Percentiles rank a stretch among this genome's conserved stretches.
These are phyloP conservation scores for Steatocranus sp. DNA, from an alignment of 2,797 vertebrate genomes.

Conservation along the genomic window DNA sequence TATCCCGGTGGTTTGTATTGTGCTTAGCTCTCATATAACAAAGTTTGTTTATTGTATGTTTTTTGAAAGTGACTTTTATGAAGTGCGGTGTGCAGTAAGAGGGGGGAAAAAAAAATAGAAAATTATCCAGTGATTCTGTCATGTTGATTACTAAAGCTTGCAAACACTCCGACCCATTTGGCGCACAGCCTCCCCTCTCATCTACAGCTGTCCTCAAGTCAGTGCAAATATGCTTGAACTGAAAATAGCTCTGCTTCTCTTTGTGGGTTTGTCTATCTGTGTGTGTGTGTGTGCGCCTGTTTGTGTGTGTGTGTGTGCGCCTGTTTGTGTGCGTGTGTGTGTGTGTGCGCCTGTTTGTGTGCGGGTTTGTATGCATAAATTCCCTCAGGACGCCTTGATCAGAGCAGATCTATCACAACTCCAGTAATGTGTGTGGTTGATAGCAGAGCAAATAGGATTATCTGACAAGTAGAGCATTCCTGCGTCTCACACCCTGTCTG, in stretches of 20 bases:
- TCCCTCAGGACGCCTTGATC: conserved; percentile 56
- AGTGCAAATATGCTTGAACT: conserved; percentile 30
- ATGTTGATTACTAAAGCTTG: conserved; percentile 31
- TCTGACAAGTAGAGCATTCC: conserved; percentile 58
- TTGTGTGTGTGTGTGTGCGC: background rate
- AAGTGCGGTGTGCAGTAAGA: background rate
- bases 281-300: background rate
- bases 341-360: background rate
- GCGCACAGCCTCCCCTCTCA: conserved; percentile 15
- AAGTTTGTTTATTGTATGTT: background rate
- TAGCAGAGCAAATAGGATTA: conserved; percentile 64
- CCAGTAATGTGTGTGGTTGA: conserved; percentile 57
- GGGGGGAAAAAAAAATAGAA: background rate
- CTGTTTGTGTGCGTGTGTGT: background rate
- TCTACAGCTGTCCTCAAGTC: conserved; percentile 28
- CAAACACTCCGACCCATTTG: conserved; percentile 35
- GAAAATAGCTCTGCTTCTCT: conserved; percentile 32
- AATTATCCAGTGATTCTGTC: conserved; percentile 19
- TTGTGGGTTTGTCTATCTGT: background rate
- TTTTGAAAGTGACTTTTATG: conserved; percentile 9
- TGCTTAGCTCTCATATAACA: background rate
- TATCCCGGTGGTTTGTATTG: background rate
- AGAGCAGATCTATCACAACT: conserved; percentile 51
- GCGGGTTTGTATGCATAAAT: conserved; percentile 1
- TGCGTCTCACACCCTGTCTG: conserved; percentile 15